Evolutionary conservation across 1,140 invertebrate species (phyloP).

Genomic region (Tigriopus japonicus): DNA sequence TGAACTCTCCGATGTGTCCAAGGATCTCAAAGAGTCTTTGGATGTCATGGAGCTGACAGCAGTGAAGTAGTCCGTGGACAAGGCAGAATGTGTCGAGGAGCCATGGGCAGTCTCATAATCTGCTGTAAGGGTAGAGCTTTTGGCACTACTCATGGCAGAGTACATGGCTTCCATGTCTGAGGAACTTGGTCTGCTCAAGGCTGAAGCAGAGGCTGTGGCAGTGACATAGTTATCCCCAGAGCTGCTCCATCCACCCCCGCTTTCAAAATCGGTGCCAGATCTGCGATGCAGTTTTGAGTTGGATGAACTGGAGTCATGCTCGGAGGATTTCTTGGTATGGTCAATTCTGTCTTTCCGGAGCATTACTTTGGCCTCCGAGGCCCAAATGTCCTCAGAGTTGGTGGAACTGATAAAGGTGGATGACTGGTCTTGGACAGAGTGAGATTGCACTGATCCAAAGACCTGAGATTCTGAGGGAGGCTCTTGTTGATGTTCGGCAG

Average conservation of each 20-base stretch:
- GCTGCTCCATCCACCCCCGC: too few species aligned
- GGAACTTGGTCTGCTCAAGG: background rate
- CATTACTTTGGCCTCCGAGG: background rate
- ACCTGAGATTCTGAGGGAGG: too few species aligned
- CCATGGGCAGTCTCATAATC: background rate
- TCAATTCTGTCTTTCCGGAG: background rate
- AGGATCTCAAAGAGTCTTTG: background rate
- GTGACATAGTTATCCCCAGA: background rate
- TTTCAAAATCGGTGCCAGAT: background rate
- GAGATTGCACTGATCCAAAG: too few species aligned
- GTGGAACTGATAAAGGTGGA: too few species aligned
- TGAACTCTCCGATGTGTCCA: background rate
- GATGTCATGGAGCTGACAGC: background rate
- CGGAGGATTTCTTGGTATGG: background rate
- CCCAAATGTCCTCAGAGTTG: background rate
- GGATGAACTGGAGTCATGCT: background rate
- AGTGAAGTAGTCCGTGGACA: background rate
- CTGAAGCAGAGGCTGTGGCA: background rate
- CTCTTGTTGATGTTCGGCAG: too few species aligned
- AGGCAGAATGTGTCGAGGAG: background rate
- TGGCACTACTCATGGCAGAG: background rate
- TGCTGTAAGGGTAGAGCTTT: background rate
- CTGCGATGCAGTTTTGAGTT: background rate
- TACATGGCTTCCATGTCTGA: background rate
- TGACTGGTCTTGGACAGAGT: too few species aligned